Evolutionary conservation across 2,888 invertebrate genomes (phyloP), one percentile per base, ranked within the genome.

Genomic region (Cynaeus angustus): DNA sequence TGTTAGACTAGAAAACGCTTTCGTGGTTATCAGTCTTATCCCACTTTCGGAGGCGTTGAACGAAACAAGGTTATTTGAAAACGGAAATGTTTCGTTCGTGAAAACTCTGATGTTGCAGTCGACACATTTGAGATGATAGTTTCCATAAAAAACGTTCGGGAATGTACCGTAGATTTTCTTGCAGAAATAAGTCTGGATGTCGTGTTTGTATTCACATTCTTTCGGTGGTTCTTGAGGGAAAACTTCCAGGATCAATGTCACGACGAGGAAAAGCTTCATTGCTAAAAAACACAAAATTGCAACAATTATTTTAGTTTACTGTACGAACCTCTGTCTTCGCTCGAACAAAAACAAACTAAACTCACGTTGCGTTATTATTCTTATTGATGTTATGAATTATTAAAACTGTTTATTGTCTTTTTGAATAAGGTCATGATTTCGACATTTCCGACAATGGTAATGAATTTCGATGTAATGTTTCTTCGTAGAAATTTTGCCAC

Each of bases 21-120:
- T 72, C 6, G 72, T 50, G 3, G 74, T 72, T 13, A 84, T 76
- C n/a, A 56, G 56, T 70, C 77, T 68, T 21, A 84, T 76, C 8
- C 76, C 77, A 71, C 81, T 82, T 21, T 78, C 58, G 0, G 81
- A 80, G 8, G 80, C 68, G 66, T 83, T 81, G 50, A 84, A 77
- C 0, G 80, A 76, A 37, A 73, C 67, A 26, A 83, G 64, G 12
- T 70, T 76, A 68, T 81, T 83, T 12, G 77, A 74, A 48, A 73
- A 72, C 2, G 79, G 78, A 72, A 84, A 83, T 3, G 82, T 81
- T 4, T 77, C 72, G 13, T 77, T 71, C 3, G 77, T 73, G 59
- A 84, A 83, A 16, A 67, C 71, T 53, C 74, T 67, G 43, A 84
- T 79, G 14, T 76, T 68, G 62, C 84, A 84, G 13, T 80, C 71